Evolutionary conservation across 2,888 invertebrate genomes (phyloP), one percentile per base, ranked within the genome.

Genomic region (Deilephila porcellus): DNA sequence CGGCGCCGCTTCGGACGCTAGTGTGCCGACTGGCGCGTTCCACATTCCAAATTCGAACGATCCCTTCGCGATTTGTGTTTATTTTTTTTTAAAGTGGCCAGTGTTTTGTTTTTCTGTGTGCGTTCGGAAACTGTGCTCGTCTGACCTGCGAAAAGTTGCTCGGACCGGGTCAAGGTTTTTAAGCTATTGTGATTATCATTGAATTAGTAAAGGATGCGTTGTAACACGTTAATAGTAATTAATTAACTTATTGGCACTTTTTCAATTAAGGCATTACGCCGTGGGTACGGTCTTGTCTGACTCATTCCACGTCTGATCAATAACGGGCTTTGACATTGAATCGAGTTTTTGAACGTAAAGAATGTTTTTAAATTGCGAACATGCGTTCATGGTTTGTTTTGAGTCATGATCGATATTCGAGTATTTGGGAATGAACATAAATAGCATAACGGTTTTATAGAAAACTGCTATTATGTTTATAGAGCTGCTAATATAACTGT

Each of bases 281-380:
- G 74, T 78, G 79, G 76, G 77, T 79, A 74, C 76, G 75, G 74
- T 81, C 78, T 71, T 83, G 72, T 80, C 80, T 91, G 91, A 91
- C 82, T 91, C 91, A 91, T 83, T 79, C 79, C 75, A 71, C 76
- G 75, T 37, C 83, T 80, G 85, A 90, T 91, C 90, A 84, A 90
- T 88, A 88, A 85, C 82, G 81, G 83, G 81, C 82, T 85, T 82
- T 86, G 87, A 84, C 89, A 88, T 87, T 88, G 87, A 83, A 82
- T 81, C 74, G 78, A 79, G 82, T 70, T 73, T 70, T 73, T 53
- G 32, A 60, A 70, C 60, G 52, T 17, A 70, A 52, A 37, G 34
- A 70, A 62, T 70, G 53, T 70, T 70, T 60, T 62, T 60, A 70
- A 73, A 60, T 53, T 59, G n/a, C 37, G 53, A 14, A 56, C 17